Evolutionary conservation across 1,140 invertebrate genomes (phyloP).

Genomic region (Drosophila chauvacae): DNA sequence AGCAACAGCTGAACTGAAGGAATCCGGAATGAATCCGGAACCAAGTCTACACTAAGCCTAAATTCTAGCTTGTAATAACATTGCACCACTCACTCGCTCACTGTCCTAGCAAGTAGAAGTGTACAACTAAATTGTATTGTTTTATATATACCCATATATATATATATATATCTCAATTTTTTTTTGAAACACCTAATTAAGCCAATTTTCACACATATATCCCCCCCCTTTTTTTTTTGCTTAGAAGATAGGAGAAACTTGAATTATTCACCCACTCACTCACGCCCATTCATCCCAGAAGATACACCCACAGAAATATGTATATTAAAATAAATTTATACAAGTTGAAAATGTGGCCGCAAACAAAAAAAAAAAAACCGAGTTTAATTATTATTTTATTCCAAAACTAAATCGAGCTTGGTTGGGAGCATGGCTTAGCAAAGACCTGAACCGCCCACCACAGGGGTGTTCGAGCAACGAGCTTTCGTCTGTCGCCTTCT

Average conservation of each 20-base stretch:
- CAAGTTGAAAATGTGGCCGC: conserved; percentile 45
- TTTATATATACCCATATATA: conserved; percentile 35
- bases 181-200: conserved; percentile 28
- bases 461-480: background rate
- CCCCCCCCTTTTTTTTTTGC: conserved; percentile 38
- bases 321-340: conserved; percentile 78
- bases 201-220: conserved; percentile 38
- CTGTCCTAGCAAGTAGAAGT: conserved; percentile 4
- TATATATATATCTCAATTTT: conserved; percentile 15
- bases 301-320: conserved; percentile 23
- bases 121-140: conserved; percentile 31
- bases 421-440: background rate
- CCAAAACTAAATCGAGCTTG: background rate
- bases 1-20: conserved; percentile 13
- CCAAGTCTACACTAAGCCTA: conserved; percentile 23
- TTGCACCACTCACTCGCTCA: conserved; percentile 5
- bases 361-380: conserved; percentile 11
- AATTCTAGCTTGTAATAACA: conserved; percentile 18
- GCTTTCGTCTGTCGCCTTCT: conserved; percentile 8
- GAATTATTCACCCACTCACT: conserved; percentile 18
- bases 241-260: conserved; percentile 28
- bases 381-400: conserved; percentile 2
- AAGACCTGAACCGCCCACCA: conserved; percentile 1
- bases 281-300: conserved; percentile 8
- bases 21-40: conserved; percentile 5